Evolutionary conservation across 1,140 invertebrate species (phyloP), one percentile per base, ranked within the genome.

Genomic region (Musca vetustissima): DNA sequence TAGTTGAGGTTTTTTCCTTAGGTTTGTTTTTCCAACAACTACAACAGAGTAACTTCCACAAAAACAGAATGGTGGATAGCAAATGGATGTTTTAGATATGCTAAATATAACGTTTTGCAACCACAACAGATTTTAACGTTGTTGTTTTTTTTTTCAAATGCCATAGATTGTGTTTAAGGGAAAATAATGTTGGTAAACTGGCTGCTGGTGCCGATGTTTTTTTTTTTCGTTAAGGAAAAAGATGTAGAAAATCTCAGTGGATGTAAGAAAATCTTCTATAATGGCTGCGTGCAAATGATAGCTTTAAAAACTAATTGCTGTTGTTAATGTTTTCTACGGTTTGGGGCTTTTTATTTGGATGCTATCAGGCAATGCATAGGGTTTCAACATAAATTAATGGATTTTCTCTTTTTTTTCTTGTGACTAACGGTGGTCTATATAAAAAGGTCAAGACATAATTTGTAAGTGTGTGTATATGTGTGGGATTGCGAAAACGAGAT

Each of bases 251-350:
- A 43, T 43, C 36, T 43, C 36, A 57, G 24, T n/a, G 28, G 25
- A 57, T 28, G 53, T 43, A 43, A 43, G 36, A 43, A 57, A 57
- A 57, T 28, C 22, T 22, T 6, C 25, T 17, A 49, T 64, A 68
- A 67, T 47, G 53, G 47, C 66, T 67, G 66, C 52, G 53, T 67
- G 53, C 52, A 47, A 64, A 15, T 68, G 67, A 68, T 68, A 47
- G 57, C 57, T 64, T 61, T 64, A 59, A 64, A 61, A 68, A 68
- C 67, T 61, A 68, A 68, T 68, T 68, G 67, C 48, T 61, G 55
- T 64, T 61, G 22, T 36, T 68, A 61, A 68, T 68, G 57, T 57
- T n/a, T 59, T 67, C 24, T 25, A 24, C 52, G 8, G 19, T 55
- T 55, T 55, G 2, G 52, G 19, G 52, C 15, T 55, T 55, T 15